A percentile compares a stretch with the other conserved stretches of the same genome.
These are phyloP conservation scores for Papilio elwesi DNA, from an alignment of 2,888 invertebrate species.

Conservation along the genomic window DNA sequence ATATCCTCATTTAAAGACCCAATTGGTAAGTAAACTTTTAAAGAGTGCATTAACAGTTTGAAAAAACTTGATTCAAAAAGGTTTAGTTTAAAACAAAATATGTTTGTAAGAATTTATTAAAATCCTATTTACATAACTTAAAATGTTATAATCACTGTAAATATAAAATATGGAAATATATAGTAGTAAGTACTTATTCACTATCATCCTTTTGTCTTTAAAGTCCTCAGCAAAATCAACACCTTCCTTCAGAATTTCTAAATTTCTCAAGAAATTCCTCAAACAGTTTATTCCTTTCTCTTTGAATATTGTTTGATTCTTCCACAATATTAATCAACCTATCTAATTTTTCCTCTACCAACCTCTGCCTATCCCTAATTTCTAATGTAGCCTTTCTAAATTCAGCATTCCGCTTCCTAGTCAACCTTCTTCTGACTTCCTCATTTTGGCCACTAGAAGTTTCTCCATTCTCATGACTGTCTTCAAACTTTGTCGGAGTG, in stretches of 20 bases:
- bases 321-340: conserved; percentile 75
- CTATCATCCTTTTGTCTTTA: neutral
- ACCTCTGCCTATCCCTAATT: conserved; percentile 72
- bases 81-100: neutral
- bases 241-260: conserved; percentile 51
- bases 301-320: conserved; percentile 77
- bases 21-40: too few species aligned
- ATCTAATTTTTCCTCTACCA: conserved; percentile 77
- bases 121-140: conserved; percentile 16
- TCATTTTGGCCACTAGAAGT: conserved; percentile 59
- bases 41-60: too few species aligned
- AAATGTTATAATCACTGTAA: neutral
- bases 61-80: too few species aligned
- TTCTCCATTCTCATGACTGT: conserved; percentile 58
- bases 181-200: neutral
- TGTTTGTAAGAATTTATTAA: conserved; percentile 15
- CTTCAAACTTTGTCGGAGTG: conserved; percentile 56
- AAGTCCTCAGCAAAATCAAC: neutral
- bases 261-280: conserved; percentile 71
- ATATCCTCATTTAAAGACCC: too few species aligned
- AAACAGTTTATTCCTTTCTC: conserved; percentile 73
- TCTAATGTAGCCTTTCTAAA: conserved; percentile 72
- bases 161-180: neutral
- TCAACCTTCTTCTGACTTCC: conserved; percentile 61
- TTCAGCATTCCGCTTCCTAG: conserved; percentile 66